These are phyloP conservation scores for Spialia ferax DNA, from an alignment of 2,888 invertebrate genomes.

Conservation along the genomic window DNA sequence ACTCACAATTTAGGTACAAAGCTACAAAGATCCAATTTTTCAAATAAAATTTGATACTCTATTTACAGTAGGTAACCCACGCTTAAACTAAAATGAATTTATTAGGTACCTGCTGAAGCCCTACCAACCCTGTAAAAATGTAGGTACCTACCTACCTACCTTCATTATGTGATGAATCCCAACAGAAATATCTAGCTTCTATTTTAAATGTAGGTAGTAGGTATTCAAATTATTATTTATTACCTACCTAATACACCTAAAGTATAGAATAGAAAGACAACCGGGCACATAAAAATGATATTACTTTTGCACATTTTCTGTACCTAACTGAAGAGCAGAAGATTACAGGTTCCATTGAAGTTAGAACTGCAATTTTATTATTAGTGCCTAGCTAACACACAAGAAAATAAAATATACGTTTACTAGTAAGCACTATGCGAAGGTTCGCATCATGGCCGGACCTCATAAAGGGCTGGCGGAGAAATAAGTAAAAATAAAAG, in stretches of 20 bases:
- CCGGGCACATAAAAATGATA: constrained; percentile 9
- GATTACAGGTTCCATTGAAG: constrained; percentile 20
- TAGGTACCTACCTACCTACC: no score
- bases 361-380: constrained; percentile 19
- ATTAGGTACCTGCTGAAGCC: no score
- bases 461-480: constrained; percentile 70
- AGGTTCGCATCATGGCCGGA: constrained; percentile 63
- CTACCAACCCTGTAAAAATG: no score
- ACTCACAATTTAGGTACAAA: no score
- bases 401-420: constrained; percentile 20
- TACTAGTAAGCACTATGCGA: constrained; percentile 19
- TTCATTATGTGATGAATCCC: no score
- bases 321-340: constrained; percentile 15
- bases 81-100: no score
- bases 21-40: no score
- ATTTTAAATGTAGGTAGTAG: no score
- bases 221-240: no score
- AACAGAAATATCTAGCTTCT: no score
- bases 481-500: constrained; percentile 77
- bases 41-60: no score
- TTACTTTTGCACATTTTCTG: constrained; percentile 7
- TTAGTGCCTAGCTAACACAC: constrained; percentile 3
- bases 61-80: no score
- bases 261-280: not conserved
- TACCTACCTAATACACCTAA: not conserved